phyloP scores from a whole-genome alignment of 2,888 invertebrate species.

The Alcis repandata region DNA sequence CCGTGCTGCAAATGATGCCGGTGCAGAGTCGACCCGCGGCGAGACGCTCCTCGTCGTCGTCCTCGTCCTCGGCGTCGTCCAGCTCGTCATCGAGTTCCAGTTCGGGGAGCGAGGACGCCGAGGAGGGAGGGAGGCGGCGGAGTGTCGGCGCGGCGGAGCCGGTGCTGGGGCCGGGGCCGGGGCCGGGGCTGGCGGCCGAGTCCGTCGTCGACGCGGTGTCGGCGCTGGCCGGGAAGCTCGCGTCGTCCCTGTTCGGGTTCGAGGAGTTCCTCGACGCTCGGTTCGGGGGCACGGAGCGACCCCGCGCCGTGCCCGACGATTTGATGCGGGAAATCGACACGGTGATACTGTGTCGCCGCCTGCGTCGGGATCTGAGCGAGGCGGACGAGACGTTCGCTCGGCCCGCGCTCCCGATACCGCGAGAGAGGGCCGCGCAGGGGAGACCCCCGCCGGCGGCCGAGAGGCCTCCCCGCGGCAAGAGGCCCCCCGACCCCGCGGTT shows the following conservation, averaged over 20 bases:
- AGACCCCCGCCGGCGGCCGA: background rate
- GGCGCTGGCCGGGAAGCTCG: background rate
- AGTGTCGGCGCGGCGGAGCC: background rate
- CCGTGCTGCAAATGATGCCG: conserved; percentile 59
- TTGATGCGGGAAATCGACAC: background rate
- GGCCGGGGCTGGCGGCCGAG: no score
- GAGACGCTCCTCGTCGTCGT: conserved; percentile 38
- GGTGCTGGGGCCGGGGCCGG: no score
- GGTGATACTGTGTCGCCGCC: background rate
- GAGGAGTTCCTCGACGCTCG: background rate
- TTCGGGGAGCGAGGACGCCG: background rate
- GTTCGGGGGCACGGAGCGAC: background rate
- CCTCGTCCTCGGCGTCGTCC: conserved; percentile 2
- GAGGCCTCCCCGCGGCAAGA: background rate
- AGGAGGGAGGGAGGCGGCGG: no score
- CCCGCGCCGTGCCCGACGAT: background rate
- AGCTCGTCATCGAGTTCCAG: background rate
- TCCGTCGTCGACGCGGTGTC: background rate
- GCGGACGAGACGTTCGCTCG: conserved; percentile 3
- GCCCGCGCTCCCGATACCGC: background rate
- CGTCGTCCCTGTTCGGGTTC: background rate
- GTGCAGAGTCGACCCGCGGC: background rate
- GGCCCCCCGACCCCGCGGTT: background rate
- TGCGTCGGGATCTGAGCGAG: background rate
- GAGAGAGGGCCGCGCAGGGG: background rate